A percentile compares a stretch with the other conserved stretches of the same genome.
Conservation (phyloP, 2,888 invertebrate species). For the Acleris holmiana region DNA sequence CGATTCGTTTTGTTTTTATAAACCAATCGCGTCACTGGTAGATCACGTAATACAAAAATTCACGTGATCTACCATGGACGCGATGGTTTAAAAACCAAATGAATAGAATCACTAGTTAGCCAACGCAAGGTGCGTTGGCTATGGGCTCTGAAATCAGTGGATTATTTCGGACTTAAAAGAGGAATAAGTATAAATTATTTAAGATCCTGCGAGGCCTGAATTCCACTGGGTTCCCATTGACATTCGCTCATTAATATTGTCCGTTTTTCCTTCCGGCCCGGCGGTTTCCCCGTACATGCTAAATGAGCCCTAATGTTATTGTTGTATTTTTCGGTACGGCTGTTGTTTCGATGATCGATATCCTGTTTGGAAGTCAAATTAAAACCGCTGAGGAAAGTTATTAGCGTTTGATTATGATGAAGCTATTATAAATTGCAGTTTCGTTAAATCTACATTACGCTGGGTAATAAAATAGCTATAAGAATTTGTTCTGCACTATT, state of each 20-base stretch:
- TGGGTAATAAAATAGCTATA: constrained; percentile 12
- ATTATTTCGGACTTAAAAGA: not conserved
- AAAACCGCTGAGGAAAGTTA: constrained; percentile 26
- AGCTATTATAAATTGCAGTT: constrained; percentile 30
- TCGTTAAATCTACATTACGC: constrained; percentile 5
- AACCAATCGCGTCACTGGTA: too few relatives aligned
- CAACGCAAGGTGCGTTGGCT: too few relatives aligned
- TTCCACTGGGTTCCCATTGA: constrained; percentile 19
- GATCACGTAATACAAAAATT: too few relatives aligned
- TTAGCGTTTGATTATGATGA: constrained; percentile 30
- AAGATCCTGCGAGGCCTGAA: constrained; percentile 18
- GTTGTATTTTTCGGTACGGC: constrained; percentile 31
- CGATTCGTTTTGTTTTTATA: too few relatives aligned
- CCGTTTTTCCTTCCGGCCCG: constrained; percentile 22
- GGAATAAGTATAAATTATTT: constrained; percentile 18
- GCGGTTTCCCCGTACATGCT: constrained; percentile 24
- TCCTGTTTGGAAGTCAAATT: constrained; percentile 33
- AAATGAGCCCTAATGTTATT: constrained; percentile 33
- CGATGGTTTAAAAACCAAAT: too few relatives aligned
- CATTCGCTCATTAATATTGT: constrained; percentile 34
- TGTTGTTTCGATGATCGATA: constrained; percentile 34
- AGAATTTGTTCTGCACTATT: not conserved
- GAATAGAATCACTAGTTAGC: too few relatives aligned
- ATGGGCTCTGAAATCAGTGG: constrained; percentile 3
- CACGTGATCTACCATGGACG: too few relatives aligned